These are phyloP conservation scores for Caligus rogercresseyi DNA, from an alignment of 1,140 invertebrate species.

Conservation along the genomic window DNA sequence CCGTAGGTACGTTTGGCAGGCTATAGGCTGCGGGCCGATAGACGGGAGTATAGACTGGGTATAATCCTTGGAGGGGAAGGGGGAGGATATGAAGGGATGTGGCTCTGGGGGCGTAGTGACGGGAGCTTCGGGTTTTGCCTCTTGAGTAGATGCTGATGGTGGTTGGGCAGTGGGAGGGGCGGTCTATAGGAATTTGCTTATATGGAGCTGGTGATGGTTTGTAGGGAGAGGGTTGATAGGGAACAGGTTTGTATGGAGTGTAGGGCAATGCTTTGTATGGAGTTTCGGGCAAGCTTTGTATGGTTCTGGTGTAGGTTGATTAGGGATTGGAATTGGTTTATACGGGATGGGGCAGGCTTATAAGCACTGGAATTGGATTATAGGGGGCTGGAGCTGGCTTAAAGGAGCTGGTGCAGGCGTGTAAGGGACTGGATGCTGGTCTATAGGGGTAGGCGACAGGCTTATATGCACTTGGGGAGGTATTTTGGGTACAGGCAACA, in stretches of 20 bases:
- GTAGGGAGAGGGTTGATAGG: neutral
- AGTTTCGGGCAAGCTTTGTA: neutral
- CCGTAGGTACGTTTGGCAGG: too few species aligned
- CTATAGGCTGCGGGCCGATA: too few species aligned
- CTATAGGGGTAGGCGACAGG: too few species aligned
- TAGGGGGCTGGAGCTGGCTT: neutral
- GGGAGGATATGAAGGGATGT: too few species aligned
- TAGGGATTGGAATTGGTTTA: neutral
- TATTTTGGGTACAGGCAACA: slow-evolving; percentile 7
- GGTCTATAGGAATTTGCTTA: neutral
- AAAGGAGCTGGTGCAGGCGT: neutral
- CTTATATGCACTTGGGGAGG: slow-evolving; percentile 13
- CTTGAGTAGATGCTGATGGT: too few species aligned
- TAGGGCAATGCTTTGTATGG: neutral
- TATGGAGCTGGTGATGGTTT: slow-evolving; percentile 3
- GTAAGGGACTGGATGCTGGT: too few species aligned
- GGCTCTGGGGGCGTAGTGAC: too few species aligned
- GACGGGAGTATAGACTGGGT: too few species aligned
- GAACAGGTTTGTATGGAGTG: neutral
- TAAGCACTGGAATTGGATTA: neutral
- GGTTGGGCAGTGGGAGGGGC: too few species aligned
- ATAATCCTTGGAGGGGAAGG: too few species aligned
- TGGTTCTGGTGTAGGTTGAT: neutral
- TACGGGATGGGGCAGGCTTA: neutral
- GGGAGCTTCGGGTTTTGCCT: too few species aligned